These are phyloP conservation scores for Pedionomus torquatus DNA, from an alignment of 2,113 vertebrate genomes.

Conservation along the genomic window DNA sequence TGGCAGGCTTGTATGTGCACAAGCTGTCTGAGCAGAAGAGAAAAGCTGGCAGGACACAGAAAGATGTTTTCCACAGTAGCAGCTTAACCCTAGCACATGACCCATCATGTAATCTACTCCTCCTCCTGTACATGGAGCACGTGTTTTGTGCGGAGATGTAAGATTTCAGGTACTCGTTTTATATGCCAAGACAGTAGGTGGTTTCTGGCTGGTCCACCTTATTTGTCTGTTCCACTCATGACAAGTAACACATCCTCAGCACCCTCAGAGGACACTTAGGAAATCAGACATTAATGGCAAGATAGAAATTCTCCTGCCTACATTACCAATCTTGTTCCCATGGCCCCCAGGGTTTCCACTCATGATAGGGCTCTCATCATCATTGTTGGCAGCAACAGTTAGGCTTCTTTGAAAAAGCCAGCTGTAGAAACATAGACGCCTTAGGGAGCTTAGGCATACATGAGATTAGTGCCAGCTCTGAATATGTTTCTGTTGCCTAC, in stretches of 20 bases:
- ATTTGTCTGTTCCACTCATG: not conserved
- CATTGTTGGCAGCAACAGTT: constrained; percentile 12
- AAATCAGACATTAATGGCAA: constrained; percentile 15
- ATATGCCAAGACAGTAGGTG: not conserved
- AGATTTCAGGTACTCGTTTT: not conserved
- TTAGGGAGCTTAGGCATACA: not conserved
- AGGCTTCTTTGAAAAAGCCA: not conserved
- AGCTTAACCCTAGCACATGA: not conserved
- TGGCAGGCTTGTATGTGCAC: not conserved
- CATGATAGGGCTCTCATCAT: constrained; percentile 5
- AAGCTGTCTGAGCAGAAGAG: not conserved
- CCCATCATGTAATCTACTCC: not conserved
- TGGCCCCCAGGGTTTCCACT: not conserved
- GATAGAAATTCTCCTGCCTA: constrained; percentile 3
- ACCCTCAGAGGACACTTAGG: not conserved
- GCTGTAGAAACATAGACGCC: not conserved
- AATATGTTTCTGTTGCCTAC: not conserved
- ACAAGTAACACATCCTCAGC: not conserved
- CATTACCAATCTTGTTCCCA: not conserved
- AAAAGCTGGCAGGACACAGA: not conserved
- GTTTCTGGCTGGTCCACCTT: not conserved
- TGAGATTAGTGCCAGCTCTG: not conserved
- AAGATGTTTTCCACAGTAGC: not conserved
- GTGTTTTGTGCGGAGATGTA: not conserved
- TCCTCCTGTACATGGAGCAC: not conserved